Percentiles rank a stretch among this genome's conserved stretches.
Conservation (phyloP, 2,888 invertebrate genomes). For the Zhuqinia jingwanae region DNA sequence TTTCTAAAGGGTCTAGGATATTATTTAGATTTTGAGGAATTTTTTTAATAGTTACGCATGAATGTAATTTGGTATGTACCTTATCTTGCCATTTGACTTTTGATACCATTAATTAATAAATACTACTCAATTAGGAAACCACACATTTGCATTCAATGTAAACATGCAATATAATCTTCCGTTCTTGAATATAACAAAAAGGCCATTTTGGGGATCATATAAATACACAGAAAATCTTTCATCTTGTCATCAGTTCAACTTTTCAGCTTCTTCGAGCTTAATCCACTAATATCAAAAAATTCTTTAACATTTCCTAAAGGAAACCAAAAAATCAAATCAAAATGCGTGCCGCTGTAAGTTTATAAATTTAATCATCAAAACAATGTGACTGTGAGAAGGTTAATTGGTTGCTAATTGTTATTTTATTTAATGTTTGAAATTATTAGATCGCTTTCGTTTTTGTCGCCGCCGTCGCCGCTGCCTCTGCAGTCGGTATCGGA, state of each 20-base stretch:
- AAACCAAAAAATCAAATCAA: slow-evolving; percentile 51
- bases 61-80: background rate
- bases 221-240: slow-evolving; percentile 31
- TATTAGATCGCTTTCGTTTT: slow-evolving; percentile 64
- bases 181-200: background rate
- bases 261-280: slow-evolving; percentile 17
- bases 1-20: too few species aligned
- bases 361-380: background rate
- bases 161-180: background rate
- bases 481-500: slow-evolving; percentile 42
- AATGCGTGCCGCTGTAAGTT: slow-evolving; percentile 67
- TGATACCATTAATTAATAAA: background rate
- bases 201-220: slow-evolving; percentile 37
- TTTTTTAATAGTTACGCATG: background rate
- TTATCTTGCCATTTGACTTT: too few species aligned
- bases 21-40: background rate
- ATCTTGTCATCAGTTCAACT: slow-evolving; percentile 60
- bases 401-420: background rate
- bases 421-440: slow-evolving; percentile 17
- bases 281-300: background rate
- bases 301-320: slow-evolving; percentile 39
- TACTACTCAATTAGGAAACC: background rate
- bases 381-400: background rate
- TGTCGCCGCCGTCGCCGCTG: slow-evolving; percentile 52
- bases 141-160: background rate